Evolutionary conservation across 2,888 invertebrate genomes (phyloP).

Genomic region (Dichetophora obliterata): DNA sequence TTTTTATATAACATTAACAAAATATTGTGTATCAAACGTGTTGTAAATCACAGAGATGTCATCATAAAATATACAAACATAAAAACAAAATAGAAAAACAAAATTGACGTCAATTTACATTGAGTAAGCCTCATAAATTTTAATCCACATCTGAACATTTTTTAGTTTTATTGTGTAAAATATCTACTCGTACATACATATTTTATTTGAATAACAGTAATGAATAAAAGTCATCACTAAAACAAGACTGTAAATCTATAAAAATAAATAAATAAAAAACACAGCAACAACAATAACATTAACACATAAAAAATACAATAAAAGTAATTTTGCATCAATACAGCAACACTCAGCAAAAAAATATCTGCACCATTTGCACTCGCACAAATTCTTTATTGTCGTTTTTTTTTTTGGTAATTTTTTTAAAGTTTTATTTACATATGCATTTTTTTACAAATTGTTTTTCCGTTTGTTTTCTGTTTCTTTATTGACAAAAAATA

Average conservation of each 20-base stretch:
- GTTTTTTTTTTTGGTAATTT: slow-evolving; percentile 38
- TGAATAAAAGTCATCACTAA: neutral
- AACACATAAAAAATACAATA: neutral
- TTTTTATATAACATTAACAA: too few species aligned
- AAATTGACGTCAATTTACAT: neutral
- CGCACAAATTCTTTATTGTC: slow-evolving; percentile 46
- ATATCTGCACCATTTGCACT: slow-evolving; percentile 33
- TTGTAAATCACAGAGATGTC: slow-evolving; percentile 23
- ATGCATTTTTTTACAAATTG: slow-evolving; percentile 36
- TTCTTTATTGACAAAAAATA: slow-evolving; percentile 51
- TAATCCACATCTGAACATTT: neutral
- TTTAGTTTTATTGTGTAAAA: neutral
- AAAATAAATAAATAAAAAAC: neutral
- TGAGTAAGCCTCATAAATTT: neutral
- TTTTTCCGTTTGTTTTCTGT: slow-evolving; percentile 40
- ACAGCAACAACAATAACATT: slow-evolving; percentile 23
- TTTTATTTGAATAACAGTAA: slow-evolving; percentile 14
- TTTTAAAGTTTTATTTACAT: neutral
- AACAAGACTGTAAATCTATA: neutral
- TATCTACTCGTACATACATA: neutral
- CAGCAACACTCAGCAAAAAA: slow-evolving; percentile 22
- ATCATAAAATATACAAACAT: slow-evolving; percentile 5
- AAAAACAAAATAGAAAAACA: neutral
- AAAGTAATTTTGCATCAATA: slow-evolving; percentile 1
- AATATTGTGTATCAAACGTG: neutral